Evolutionary conservation across 1,140 invertebrate genomes (phyloP).

Genomic region (Bombyx mandarina): DNA sequence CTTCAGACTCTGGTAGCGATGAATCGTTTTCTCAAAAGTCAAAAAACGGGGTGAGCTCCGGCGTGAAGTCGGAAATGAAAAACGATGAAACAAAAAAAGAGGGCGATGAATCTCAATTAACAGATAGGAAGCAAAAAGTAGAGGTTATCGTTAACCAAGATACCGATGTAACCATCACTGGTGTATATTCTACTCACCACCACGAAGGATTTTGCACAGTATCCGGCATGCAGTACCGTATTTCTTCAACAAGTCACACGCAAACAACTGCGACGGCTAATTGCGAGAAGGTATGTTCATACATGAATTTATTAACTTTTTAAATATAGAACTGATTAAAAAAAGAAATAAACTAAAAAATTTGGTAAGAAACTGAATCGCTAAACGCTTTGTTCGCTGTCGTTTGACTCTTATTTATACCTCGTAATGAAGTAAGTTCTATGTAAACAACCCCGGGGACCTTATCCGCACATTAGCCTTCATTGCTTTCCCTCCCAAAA

Average conservation of each 20-base stretch:
- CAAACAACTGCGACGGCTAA: constrained; percentile 84
- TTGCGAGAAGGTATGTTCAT: constrained; percentile 70
- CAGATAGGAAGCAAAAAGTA: constrained; percentile 74
- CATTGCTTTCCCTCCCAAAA: constrained; percentile 27
- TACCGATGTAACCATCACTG: constrained; percentile 88
- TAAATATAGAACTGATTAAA: no score
- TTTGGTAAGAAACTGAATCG: no score
- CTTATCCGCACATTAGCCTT: constrained; percentile 49
- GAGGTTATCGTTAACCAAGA: constrained; percentile 84
- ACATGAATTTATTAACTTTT: no score
- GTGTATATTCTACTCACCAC: constrained; percentile 80
- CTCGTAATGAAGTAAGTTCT: constrained; percentile 60
- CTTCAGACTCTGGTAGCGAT: constrained; percentile 68
- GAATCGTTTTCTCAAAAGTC: constrained; percentile 65
- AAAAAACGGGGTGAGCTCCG: constrained; percentile 62
- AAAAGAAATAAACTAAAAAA: no score
- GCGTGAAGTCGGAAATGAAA: constrained; percentile 69
- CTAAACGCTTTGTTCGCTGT: constrained; percentile 23
- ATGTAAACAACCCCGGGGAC: constrained; percentile 57
- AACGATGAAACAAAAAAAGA: constrained; percentile 72
- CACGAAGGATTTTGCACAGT: constrained; percentile 88
- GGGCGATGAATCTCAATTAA: constrained; percentile 68
- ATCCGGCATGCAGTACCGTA: constrained; percentile 86
- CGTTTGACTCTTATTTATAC: constrained; percentile 53
- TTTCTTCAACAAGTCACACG: constrained; percentile 81